Evolutionary conservation across 2,888 invertebrate genomes (phyloP).

Genomic region (Torymus aiolomorphi): DNA sequence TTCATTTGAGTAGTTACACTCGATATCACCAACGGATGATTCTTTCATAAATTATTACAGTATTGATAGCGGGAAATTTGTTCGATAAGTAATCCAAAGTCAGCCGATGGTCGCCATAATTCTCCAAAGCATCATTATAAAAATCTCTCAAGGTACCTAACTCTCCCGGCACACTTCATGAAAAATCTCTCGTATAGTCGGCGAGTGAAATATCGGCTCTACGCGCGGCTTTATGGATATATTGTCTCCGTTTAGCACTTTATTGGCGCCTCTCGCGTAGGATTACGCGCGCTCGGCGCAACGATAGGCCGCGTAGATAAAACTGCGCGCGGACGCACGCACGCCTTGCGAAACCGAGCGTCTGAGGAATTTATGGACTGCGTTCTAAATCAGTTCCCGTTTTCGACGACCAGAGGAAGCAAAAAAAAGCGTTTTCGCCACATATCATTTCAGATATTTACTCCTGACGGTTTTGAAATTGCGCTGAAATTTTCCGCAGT

Average conservation of each 20-base stretch:
- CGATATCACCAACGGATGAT: no score
- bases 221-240: conserved; percentile 12
- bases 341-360: conserved; percentile 21
- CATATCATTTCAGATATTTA: neutral
- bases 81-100: no score
- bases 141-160: no score
- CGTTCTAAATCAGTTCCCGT: conserved; percentile 19
- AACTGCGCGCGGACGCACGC: neutral
- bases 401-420: neutral
- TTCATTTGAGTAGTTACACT: no score
- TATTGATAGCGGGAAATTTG: no score
- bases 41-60: no score
- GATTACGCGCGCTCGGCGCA: neutral
- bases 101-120: no score
- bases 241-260: conserved; percentile 16
- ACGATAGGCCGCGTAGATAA: conserved; percentile 21
- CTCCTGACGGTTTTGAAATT: neutral
- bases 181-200: no score
- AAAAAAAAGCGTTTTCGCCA: neutral
- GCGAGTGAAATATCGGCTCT: no score
- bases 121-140: no score
- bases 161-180: no score
- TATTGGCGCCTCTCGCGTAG: conserved; percentile 13
- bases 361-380: conserved; percentile 34
- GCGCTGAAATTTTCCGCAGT: conserved; percentile 5